Evolutionary conservation across 2,113 vertebrate genomes (phyloP).

Genomic region (Tachysurus fulvidraco): DNA sequence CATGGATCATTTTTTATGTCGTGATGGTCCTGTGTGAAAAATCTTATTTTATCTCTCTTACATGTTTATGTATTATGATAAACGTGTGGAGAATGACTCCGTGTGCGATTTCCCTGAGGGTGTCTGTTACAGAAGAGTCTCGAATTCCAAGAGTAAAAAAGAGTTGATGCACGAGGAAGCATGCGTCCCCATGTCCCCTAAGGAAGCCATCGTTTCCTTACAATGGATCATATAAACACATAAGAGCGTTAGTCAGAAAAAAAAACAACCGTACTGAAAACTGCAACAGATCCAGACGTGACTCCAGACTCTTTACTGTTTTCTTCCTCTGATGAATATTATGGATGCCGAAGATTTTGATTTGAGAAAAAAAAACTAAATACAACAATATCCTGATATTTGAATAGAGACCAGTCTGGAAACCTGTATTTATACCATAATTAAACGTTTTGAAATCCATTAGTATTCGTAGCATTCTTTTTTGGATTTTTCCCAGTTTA

Average conservation of each 20-base stretch:
- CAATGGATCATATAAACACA: neutral
- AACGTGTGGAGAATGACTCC: slow-evolving; percentile 9
- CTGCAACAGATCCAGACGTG: neutral
- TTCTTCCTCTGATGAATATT: neutral
- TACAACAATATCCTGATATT: neutral
- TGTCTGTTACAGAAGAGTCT: neutral
- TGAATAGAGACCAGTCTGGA: neutral
- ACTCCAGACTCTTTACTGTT: neutral
- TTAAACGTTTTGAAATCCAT: neutral
- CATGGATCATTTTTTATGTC: neutral
- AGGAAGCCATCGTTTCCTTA: neutral
- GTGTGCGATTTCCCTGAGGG: neutral
- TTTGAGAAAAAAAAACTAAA: neutral
- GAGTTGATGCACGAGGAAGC: neutral
- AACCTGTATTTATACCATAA: neutral
- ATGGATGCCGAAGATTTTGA: neutral
- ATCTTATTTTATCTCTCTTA: slow-evolving; percentile 22
- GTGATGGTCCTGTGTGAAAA: neutral
- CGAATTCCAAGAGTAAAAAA: neutral
- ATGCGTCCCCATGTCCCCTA: neutral
- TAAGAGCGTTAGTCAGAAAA: neutral
- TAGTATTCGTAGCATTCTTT: neutral
- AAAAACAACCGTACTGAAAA: neutral
- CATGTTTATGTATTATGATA: slow-evolving; percentile 1
- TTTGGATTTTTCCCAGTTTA: no score